Percentiles rank a stretch among this genome's conserved stretches.
Evolutionary conservation across 2,113 vertebrate genomes (phyloP).

Genomic region (Crotophaga sulcirostris): DNA sequence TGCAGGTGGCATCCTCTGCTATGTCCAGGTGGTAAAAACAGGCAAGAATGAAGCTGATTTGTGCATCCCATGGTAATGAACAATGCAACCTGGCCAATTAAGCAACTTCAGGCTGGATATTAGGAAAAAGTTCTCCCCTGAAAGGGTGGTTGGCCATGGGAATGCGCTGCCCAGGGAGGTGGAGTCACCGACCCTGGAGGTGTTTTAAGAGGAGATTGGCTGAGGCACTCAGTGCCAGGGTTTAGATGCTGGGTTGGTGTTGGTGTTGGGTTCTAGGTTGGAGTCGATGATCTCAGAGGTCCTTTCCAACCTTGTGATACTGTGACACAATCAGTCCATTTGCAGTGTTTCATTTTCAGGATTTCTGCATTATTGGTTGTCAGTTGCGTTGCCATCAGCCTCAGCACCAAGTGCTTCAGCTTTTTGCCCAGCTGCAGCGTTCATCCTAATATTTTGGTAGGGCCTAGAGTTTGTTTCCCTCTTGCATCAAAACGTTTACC

Average conservation of each 20-base stretch:
- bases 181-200: too few relatives aligned
- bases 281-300: too few relatives aligned
- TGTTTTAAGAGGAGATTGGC: too few relatives aligned
- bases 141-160: too few relatives aligned
- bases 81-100: accelerated
- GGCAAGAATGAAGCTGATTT: background rate
- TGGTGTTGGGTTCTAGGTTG: too few relatives aligned
- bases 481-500: too few relatives aligned
- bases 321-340: accelerated
- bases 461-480: background rate
- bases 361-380: accelerated
- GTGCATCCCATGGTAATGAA: background rate
- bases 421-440: background rate
- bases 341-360: background rate
- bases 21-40: background rate
- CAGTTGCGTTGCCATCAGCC: background rate
- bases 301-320: too few relatives aligned
- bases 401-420: background rate
- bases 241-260: too few relatives aligned
- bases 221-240: too few relatives aligned
- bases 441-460: background rate
- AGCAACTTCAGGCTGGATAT: too few relatives aligned
- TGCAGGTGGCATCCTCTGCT: background rate
- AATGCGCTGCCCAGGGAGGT: too few relatives aligned
- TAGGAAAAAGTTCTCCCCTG: too few relatives aligned